Conservation (phyloP, 1,140 invertebrate species). For the Drosophila orena region DNA sequence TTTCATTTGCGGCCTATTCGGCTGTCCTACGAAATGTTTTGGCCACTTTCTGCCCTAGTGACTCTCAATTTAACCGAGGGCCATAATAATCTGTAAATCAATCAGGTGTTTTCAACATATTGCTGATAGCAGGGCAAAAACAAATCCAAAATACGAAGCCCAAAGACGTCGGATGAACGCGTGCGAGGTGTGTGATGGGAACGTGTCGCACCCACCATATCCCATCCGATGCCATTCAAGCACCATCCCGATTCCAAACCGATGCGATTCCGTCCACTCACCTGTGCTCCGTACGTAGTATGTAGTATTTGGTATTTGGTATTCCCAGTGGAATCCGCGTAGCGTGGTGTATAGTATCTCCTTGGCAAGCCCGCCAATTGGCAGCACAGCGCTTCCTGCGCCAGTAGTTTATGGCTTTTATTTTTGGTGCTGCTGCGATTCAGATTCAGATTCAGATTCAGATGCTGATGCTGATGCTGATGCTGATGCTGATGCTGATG, state of each 20-base stretch:
- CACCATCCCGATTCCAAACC: neutral
- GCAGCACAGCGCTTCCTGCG: constrained; percentile 32
- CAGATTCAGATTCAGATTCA: too few species aligned
- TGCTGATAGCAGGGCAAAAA: constrained; percentile 1
- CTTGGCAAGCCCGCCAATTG: constrained; percentile 62
- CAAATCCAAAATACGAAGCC: neutral
- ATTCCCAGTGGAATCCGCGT: neutral
- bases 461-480: neutral
- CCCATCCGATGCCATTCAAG: neutral
- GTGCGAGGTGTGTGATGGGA: constrained; percentile 32
- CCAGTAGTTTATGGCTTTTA: constrained; percentile 25
- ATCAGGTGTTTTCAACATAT: constrained; percentile 14
- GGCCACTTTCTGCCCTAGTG: neutral
- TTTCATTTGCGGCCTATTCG: too few species aligned
- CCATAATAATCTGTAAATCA: neutral
- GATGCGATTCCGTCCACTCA: constrained; percentile 1
- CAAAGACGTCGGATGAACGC: neutral
- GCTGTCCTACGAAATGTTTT: neutral
- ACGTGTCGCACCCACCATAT: constrained; percentile 11
- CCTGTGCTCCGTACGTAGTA: constrained; percentile 5
- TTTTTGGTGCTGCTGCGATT: constrained; percentile 7
- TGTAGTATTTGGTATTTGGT: neutral
- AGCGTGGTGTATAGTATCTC: constrained; percentile 21
- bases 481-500: neutral
- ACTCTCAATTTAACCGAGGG: too few species aligned